A percentile compares a stretch with the other conserved stretches of the same genome.
phyloP scores from a whole-genome alignment of 2,797 vertebrate genomes.

The Phalanger gymnotis region DNA sequence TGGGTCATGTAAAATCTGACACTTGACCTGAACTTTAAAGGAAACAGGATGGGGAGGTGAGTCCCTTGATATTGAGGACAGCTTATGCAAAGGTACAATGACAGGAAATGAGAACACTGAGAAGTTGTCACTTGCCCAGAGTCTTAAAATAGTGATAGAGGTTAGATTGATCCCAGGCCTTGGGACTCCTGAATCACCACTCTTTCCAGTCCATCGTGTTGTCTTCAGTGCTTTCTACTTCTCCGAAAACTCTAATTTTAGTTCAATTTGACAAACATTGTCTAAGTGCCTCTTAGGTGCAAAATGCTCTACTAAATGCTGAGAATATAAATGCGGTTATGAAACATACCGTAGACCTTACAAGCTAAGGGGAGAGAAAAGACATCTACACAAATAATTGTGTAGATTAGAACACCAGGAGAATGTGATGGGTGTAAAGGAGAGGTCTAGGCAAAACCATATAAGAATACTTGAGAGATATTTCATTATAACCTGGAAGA shows the following conservation, averaged over 20 bases:
- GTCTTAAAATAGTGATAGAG: neutral
- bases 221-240: neutral
- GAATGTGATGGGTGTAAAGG: neutral
- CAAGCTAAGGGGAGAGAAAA: neutral
- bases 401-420: neutral
- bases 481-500: neutral
- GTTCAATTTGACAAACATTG: neutral
- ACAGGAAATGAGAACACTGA: neutral
- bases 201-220: neutral
- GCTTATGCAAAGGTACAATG: neutral
- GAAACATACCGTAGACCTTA: neutral
- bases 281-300: neutral
- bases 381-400: neutral
- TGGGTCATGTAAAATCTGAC: neutral
- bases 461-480: neutral
- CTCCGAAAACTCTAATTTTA: neutral
- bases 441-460: neutral
- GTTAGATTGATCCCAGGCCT: neutral
- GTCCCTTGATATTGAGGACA: neutral
- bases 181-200: neutral
- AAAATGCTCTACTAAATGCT: neutral
- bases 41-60: neutral
- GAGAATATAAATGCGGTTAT: neutral
- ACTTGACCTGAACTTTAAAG: neutral
- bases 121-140: neutral